A percentile compares a stretch with the other conserved stretches of the same genome.
phyloP scores from a whole-genome alignment of 2,797 vertebrate genomes.

The Discoglossus pictus region DNA sequence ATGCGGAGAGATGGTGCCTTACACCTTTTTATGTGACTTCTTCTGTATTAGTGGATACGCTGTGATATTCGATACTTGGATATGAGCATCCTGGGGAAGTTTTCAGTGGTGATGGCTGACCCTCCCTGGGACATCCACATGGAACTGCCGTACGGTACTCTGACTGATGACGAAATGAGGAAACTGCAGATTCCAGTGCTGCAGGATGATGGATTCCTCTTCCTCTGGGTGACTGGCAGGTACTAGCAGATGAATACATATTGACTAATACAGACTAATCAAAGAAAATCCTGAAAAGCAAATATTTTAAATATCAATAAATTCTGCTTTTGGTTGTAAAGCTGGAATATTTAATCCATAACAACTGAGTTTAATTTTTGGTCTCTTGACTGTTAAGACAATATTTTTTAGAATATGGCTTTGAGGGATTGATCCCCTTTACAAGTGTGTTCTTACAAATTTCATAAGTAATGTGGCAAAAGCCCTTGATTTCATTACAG shows the following conservation, averaged over 20 bases:
- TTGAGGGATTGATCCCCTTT: no score
- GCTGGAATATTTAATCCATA: not conserved
- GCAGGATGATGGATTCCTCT: conserved; percentile 93
- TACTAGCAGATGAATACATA: conserved; percentile 62
- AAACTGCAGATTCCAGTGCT: conserved; percentile 91
- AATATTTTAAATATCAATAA: no score
- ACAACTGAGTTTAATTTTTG: no score
- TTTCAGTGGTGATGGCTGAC: conserved; percentile 94
- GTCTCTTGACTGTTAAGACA: no score
- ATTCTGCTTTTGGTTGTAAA: no score
- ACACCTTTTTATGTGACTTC: not conserved
- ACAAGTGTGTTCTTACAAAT: no score
- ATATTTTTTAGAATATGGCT: no score
- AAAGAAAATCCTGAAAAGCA: no score
- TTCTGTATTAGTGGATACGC: conserved; percentile 76
- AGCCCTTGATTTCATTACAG: no score
- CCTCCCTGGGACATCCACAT: conserved; percentile 98
- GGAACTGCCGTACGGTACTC: conserved; percentile 92
- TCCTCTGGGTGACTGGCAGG: conserved; percentile 95
- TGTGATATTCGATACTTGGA: conserved; percentile 93
- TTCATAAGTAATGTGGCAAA: no score
- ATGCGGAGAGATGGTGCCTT: no score
- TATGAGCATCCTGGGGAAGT: conserved; percentile 92
- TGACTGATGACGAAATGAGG: conserved; percentile 94
- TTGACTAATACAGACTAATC: no score